Evolutionary conservation across 2,797 vertebrate species (phyloP).

Genomic region (Mus minutoides): DNA sequence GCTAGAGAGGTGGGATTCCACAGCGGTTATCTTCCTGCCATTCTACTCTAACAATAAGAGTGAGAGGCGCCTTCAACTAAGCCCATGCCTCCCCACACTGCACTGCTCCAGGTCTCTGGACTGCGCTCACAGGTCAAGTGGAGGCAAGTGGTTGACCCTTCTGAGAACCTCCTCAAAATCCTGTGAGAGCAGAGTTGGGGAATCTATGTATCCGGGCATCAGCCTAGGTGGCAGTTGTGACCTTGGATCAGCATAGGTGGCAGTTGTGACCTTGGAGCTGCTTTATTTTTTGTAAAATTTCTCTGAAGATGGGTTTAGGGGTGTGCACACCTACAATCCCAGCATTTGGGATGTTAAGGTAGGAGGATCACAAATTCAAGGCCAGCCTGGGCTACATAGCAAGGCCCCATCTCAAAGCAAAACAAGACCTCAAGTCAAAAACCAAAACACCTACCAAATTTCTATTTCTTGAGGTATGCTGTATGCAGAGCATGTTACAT

Average conservation of each 20-base stretch:
- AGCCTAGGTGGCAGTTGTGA: background rate
- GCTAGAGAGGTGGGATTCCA: background rate
- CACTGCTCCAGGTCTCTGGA: background rate
- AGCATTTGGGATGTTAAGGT: background rate
- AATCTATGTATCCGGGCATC: background rate
- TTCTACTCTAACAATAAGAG: conserved; percentile 71
- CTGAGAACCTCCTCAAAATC: background rate
- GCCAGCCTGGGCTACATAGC: background rate
- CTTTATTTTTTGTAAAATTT: background rate
- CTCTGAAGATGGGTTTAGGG: background rate
- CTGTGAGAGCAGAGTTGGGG: background rate
- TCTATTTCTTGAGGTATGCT: background rate
- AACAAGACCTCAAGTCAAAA: background rate
- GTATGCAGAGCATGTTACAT: background rate
- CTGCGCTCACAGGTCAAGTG: background rate
- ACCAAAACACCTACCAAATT: background rate
- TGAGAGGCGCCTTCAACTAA: conserved; percentile 43
- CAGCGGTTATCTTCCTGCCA: conserved; percentile 60
- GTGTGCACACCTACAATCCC: background rate
- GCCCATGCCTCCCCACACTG: background rate
- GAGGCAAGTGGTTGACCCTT: background rate
- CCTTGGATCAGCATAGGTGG: background rate
- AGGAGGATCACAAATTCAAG: background rate
- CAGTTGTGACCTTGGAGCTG: background rate
- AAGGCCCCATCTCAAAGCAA: background rate